Percentiles rank a stretch among this genome's conserved stretches.
Conservation (phyloP, 1,140 invertebrate species). For the Drosophila quadrilineata region DNA sequence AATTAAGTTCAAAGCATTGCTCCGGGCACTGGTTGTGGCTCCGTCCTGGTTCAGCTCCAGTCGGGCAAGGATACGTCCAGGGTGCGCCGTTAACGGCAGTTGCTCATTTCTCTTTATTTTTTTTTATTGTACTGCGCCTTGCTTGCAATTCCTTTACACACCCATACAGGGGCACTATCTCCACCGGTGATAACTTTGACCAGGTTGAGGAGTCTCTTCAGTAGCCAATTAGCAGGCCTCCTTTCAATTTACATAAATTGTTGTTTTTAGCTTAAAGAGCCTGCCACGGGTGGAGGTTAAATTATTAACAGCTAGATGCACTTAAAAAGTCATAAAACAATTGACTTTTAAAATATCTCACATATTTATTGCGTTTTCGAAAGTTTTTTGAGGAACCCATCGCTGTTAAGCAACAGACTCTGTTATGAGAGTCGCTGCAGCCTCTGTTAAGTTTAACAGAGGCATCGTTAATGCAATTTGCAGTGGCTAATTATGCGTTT, state of each 20-base stretch:
- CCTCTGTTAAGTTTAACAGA: not conserved
- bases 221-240: slow-evolving; percentile 21
- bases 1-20: slow-evolving; percentile 78
- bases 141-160: not conserved
- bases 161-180: not conserved
- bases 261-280: not conserved
- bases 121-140: not conserved
- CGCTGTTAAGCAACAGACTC: no score
- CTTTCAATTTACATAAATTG: slow-evolving; percentile 4
- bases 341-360: not conserved
- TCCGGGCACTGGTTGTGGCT: slow-evolving; percentile 55
- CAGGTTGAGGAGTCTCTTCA: slow-evolving; percentile 4
- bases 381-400: no score
- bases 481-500: not conserved
- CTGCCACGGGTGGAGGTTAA: not conserved
- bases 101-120: not conserved
- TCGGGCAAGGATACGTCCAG: slow-evolving; percentile 31
- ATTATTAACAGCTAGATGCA: not conserved
- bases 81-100: slow-evolving; percentile 7
- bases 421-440: no score
- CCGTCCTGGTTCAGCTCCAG: slow-evolving; percentile 9
- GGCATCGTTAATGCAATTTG: not conserved
- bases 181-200: slow-evolving; percentile 5
- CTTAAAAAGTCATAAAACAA: not conserved
- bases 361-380: no score